Base-by-base conservation (phyloP, 64 coral and sea anemone species). In the Stichodactyla helianthus region DNA sequence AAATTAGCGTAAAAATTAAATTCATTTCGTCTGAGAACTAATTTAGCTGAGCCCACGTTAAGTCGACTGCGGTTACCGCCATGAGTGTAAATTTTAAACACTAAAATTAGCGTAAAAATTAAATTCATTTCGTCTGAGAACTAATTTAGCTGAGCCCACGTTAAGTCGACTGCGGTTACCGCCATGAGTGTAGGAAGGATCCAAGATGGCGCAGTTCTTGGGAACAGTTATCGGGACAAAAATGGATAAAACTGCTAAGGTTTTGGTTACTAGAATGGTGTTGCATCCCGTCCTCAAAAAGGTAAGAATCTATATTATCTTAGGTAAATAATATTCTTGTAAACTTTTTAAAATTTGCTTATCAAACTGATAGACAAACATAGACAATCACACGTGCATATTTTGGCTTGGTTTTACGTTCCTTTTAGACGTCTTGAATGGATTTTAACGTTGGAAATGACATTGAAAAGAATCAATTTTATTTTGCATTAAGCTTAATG, bases 231-330 rank as follows among this genome's bases (percentile, higher is more conserved):
- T 99, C 58, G 97, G 97, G 7, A 99, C 97, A 28, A 99, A 99
- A 95, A 99, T 99, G 97, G 90, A 99, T 65, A 99, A 99, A 93
- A 99, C 97, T 80, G 97, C 89, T 28, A 99, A 94, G 82, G 91
- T 99, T 81, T 93, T 99, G 50, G 97, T 99, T 13, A 99, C 97
- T 54, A 90, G 93, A 88, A 90, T 99, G 90, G 88, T 88, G 70
- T 79, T 99, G 35, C 93, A 99, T 86, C 93, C 88, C 63, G 87
- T 83, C 64, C 14, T 99, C 20, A 95, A 89, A 88, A 99, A 95
- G 88, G 97, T 99, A 60, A 59, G 95, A 53, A 27, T 19, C 5
- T 64, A 20, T 65, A 15, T 81, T 82, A 31, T 17, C 19, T 44
- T 44, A 44, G 2, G 51, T 64, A 27, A 6, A 25, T 60, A 27